These are phyloP conservation scores for Lasioglossum pauxillum DNA, from an alignment of 2,888 invertebrate species.

Conservation along the genomic window DNA sequence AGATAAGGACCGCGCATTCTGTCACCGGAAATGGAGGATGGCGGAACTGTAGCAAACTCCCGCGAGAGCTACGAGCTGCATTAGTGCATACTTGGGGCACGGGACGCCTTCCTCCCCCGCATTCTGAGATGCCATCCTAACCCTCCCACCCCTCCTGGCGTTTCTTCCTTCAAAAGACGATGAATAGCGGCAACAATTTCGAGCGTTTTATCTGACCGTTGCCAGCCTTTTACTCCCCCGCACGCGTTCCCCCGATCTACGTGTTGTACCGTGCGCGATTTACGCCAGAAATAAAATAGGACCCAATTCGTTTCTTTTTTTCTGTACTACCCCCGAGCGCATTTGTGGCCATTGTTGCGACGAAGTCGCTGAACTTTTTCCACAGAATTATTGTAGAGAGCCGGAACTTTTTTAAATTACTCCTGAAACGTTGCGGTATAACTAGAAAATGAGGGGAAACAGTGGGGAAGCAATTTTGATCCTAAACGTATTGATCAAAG, in stretches of 20 bases:
- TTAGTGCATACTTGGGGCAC: slow-evolving; percentile 78
- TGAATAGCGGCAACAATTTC: slow-evolving; percentile 64
- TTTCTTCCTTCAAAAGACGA: slow-evolving; percentile 50
- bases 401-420: not conserved
- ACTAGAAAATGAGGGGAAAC: not conserved
- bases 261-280: slow-evolving; percentile 8
- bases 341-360: not conserved
- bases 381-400: not conserved
- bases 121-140: slow-evolving; percentile 70
- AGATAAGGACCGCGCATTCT: slow-evolving; percentile 78
- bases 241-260: not conserved
- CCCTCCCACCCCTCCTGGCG: not conserved
- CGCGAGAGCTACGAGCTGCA: slow-evolving; percentile 79
- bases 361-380: not conserved
- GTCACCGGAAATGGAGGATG: slow-evolving; percentile 71
- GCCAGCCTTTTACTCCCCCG: slow-evolving; percentile 9
- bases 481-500: not conserved
- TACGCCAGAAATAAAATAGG: not conserved
- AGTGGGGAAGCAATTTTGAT: not conserved
- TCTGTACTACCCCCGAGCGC: not conserved
- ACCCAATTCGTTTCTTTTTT: not conserved
- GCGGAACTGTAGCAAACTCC: slow-evolving; percentile 71
- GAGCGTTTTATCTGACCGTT: slow-evolving; percentile 69
- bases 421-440: not conserved
- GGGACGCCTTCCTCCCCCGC: slow-evolving; percentile 50